Conservation (phyloP, 1,140 invertebrate species). For the Drosophila melanogaster region Release_6_plus_ISO1_MT NC_004354.4:12668001-12668500, state of each 20-base stretch:
- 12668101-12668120: conserved; percentile 17
- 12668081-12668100: conserved; percentile 21
- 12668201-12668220: conserved; percentile 3
- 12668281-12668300: too few relatives aligned
- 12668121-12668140: conserved; percentile 16
- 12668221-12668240: neutral
- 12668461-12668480: conserved; percentile 6
- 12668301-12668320: too few relatives aligned
- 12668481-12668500: conserved; percentile 21
- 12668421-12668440: conserved; percentile 1
- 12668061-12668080: neutral
- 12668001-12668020: conserved; percentile 62
- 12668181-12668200: neutral
- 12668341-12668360: neutral
- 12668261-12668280: too few relatives aligned
- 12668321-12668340: too few relatives aligned
- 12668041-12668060: neutral
- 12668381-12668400: neutral
- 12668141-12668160: conserved; percentile 10
- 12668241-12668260: neutral
- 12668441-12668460: conserved; percentile 2
- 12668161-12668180: conserved; percentile 7
- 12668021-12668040: conserved; percentile 14
- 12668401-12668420: neutral
- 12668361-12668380: neutral